Evolutionary conservation across 2,113 vertebrate species (phyloP).

Genomic region (Bufo gargarizans): DNA sequence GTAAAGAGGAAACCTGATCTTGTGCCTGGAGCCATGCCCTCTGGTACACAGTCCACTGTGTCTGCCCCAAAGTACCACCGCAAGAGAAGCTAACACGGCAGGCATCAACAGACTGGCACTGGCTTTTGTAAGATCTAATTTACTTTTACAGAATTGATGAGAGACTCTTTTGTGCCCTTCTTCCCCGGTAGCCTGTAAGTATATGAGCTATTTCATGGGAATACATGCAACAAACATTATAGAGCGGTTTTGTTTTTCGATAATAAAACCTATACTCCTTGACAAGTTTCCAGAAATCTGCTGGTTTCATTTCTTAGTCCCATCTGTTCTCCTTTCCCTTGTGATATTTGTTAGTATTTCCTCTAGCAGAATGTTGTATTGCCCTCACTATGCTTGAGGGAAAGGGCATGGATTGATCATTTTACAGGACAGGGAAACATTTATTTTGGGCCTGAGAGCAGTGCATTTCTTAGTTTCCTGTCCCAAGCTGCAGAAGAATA

Average conservation of each 20-base stretch:
- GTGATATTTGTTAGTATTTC: slow-evolving; percentile 83
- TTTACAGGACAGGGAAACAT: slow-evolving; percentile 70
- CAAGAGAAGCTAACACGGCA: slow-evolving; percentile 68
- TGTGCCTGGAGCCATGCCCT: slow-evolving; percentile 71
- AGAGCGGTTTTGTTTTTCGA: slow-evolving; percentile 73
- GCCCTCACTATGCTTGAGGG: slow-evolving; percentile 72
- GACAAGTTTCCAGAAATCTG: slow-evolving; percentile 79
- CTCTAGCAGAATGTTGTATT: slow-evolving; percentile 77
- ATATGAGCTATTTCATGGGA: slow-evolving; percentile 64
- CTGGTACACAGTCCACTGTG: slow-evolving; percentile 71
- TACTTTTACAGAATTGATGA: slow-evolving; percentile 66
- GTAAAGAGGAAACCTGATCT: slow-evolving; percentile 72
- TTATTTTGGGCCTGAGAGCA: slow-evolving; percentile 68
- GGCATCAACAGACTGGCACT: slow-evolving; percentile 71
- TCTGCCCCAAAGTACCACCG: slow-evolving; percentile 71
- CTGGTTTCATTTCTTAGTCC: slow-evolving; percentile 79
- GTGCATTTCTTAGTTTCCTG: slow-evolving; percentile 65
- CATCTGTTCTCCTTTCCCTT: slow-evolving; percentile 80
- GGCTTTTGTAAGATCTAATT: slow-evolving; percentile 72
- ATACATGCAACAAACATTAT: slow-evolving; percentile 67
- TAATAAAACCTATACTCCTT: slow-evolving; percentile 72
- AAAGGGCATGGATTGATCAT: slow-evolving; percentile 78
- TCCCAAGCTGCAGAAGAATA: slow-evolving; percentile 61
- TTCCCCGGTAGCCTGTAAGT: slow-evolving; percentile 61
- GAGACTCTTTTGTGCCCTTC: slow-evolving; percentile 68